Evolutionary conservation across 1,140 invertebrate genomes (phyloP).

Genomic region (Himalopsyche phryganea): DNA sequence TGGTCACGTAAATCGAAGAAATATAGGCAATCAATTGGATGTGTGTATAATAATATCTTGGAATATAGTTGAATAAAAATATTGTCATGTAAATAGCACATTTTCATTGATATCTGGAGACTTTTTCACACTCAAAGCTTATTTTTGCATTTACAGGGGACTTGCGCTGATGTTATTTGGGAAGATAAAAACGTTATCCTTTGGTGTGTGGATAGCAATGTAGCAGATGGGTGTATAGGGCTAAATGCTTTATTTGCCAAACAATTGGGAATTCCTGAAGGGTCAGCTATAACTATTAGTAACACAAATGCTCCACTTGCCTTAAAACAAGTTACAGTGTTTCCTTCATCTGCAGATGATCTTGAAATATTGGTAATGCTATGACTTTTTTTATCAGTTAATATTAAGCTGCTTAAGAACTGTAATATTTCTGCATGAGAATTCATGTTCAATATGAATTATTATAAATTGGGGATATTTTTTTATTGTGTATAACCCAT

Average conservation of each 20-base stretch:
- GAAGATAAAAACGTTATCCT: slow-evolving; percentile 42
- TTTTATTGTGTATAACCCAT: too few relatives aligned
- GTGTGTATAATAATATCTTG: background rate
- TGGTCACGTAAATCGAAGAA: slow-evolving; percentile 22
- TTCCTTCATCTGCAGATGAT: slow-evolving; percentile 51
- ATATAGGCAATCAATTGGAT: background rate
- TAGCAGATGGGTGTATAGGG: slow-evolving; percentile 43
- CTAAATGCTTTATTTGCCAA: slow-evolving; percentile 43
- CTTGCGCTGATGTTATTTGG: slow-evolving; percentile 42
- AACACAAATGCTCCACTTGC: slow-evolving; percentile 42
- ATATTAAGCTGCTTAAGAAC: too few relatives aligned
- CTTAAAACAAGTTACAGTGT: slow-evolving; percentile 42
- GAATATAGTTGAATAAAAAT: background rate
- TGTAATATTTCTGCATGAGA: too few relatives aligned
- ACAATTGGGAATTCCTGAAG: slow-evolving; percentile 41
- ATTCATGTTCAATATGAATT: too few relatives aligned
- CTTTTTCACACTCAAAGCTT: too few relatives aligned
- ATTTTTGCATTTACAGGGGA: slow-evolving; percentile 43
- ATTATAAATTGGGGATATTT: too few relatives aligned
- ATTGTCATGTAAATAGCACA: too few relatives aligned
- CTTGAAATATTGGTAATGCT: slow-evolving; percentile 45
- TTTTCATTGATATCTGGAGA: too few relatives aligned
- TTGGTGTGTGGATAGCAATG: slow-evolving; percentile 44
- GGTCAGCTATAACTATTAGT: slow-evolving; percentile 42
- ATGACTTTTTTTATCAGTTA: too few relatives aligned